Evolutionary conservation across 2,113 vertebrate genomes (phyloP).

Genomic region (Chlamydotis undulata): DNA sequence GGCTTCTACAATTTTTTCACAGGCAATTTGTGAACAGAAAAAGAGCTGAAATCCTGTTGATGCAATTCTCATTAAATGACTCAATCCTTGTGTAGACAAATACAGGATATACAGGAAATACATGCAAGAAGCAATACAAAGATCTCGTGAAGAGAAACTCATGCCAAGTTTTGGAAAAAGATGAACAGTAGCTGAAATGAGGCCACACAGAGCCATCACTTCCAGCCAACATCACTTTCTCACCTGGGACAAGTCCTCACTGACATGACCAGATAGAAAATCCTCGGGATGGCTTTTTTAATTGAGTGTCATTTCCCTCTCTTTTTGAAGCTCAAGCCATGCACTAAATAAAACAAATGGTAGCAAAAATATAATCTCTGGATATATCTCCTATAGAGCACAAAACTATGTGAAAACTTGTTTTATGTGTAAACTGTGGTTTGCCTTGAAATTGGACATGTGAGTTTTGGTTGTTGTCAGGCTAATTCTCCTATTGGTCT

Average conservation of each 20-base stretch:
- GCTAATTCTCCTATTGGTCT: neutral
- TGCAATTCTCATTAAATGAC: neutral
- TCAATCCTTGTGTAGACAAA: neutral
- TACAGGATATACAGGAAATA: neutral
- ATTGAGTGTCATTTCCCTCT: neutral
- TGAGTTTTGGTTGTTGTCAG: neutral
- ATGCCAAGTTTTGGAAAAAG: neutral
- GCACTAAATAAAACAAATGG: neutral
- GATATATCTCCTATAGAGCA: rapidly evolving
- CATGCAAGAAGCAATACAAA: neutral
- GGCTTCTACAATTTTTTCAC: neutral
- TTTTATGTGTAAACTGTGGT: neutral
- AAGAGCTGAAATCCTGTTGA: neutral
- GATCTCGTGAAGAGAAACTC: neutral
- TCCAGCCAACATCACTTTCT: neutral
- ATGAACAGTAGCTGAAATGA: neutral
- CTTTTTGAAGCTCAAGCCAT: neutral
- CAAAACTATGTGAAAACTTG: neutral
- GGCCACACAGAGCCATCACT: neutral
- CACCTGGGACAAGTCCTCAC: neutral
- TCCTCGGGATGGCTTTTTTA: neutral
- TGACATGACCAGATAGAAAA: neutral
- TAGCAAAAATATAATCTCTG: neutral
- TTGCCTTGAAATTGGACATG: neutral
- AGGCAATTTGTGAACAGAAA: neutral